These are phyloP conservation scores for Lepidostoma basale DNA, from an alignment of 1,140 invertebrate species.

Conservation along the genomic window DNA sequence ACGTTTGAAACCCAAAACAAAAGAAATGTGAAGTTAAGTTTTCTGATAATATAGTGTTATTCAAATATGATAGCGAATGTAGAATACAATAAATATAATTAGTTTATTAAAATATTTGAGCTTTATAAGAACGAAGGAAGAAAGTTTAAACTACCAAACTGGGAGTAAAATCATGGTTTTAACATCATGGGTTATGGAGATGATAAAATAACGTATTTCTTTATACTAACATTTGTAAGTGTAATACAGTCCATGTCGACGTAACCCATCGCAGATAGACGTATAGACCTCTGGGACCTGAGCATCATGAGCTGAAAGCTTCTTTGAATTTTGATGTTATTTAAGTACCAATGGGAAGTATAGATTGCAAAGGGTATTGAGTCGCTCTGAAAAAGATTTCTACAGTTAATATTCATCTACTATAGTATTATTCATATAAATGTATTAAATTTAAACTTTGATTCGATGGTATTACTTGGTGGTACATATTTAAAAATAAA, in stretches of 20 bases:
- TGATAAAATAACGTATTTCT: background rate
- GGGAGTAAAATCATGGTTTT: too few species aligned
- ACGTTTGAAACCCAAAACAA: too few species aligned
- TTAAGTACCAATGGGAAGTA: constrained; percentile 50
- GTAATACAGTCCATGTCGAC: constrained; percentile 54
- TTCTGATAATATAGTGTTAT: too few species aligned
- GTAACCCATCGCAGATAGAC: constrained; percentile 52
- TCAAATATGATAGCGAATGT: too few species aligned
- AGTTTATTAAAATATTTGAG: background rate
- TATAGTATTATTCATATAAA: too few species aligned
- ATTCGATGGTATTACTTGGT: too few species aligned
- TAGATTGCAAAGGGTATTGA: constrained; percentile 49
- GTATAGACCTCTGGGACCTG: constrained; percentile 53
- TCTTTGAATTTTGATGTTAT: constrained; percentile 49
- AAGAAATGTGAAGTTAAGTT: too few species aligned
- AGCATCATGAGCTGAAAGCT: constrained; percentile 51
- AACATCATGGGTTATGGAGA: too few species aligned
- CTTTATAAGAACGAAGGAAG: background rate
- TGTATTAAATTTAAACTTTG: too few species aligned
- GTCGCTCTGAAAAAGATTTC: constrained; percentile 7
- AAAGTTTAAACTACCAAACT: background rate
- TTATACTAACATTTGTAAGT: constrained; percentile 51
- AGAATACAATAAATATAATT: too few species aligned
- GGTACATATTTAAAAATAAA: too few species aligned
- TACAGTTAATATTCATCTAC: background rate